A percentile compares a stretch with the other conserved stretches of the same genome.
Evolutionary conservation across 1,140 invertebrate genomes (phyloP).

Genomic region (Physella acuta): DNA sequence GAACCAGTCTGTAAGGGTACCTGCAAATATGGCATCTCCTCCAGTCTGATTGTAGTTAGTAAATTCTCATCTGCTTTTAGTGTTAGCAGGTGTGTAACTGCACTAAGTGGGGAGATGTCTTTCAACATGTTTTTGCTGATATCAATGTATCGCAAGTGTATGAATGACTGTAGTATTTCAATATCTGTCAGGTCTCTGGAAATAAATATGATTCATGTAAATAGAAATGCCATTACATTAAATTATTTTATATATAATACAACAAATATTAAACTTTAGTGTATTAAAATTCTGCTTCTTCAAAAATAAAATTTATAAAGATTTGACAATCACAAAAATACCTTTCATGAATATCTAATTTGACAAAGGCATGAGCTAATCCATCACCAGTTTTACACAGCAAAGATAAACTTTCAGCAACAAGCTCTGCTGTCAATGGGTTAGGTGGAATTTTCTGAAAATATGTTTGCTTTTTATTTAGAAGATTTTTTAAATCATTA

Average conservation of each 20-base stretch:
- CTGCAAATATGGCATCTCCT: slow-evolving; percentile 59
- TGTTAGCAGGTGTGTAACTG: slow-evolving; percentile 57
- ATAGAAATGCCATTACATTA: not conserved
- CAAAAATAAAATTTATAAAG: no score
- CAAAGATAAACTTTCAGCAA: slow-evolving; percentile 54
- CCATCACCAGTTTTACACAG: slow-evolving; percentile 60
- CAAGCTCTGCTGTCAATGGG: slow-evolving; percentile 53
- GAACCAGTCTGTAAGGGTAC: no score
- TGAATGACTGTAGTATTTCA: slow-evolving; percentile 50
- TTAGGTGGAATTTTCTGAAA: slow-evolving; percentile 52
- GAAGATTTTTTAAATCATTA: no score
- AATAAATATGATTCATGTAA: no score
- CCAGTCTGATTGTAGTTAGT: slow-evolving; percentile 51
- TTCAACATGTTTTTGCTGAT: slow-evolving; percentile 55
- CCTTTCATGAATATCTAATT: slow-evolving; percentile 57
- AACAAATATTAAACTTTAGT: no score
- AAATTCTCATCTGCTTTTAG: slow-evolving; percentile 57
- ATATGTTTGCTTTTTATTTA: no score
- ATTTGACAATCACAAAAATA: no score
- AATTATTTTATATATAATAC: not conserved
- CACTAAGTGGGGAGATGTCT: slow-evolving; percentile 55
- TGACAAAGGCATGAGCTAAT: slow-evolving; percentile 58
- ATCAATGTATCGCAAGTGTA: slow-evolving; percentile 59
- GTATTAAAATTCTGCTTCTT: no score
- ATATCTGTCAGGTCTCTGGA: slow-evolving; percentile 57